Base-by-base conservation (phyloP, 2,113 vertebrate species). In the Zosterops hypoxanthus region DNA sequence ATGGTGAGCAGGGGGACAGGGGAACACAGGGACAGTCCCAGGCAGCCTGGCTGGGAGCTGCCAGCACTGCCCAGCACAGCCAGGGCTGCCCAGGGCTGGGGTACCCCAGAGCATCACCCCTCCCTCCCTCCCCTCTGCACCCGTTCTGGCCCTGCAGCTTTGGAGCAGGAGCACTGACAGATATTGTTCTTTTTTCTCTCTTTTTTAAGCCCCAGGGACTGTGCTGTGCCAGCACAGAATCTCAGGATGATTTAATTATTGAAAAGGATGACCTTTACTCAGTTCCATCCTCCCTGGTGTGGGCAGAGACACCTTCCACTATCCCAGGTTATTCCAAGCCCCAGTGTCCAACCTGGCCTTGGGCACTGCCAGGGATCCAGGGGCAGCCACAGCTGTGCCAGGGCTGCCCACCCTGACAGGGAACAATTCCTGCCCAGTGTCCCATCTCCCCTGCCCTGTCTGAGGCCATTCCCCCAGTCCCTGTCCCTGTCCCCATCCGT, bases 1-100 rank as follows among this genome's bases (percentile, higher is more conserved):
- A 6, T 7, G 4, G 56, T 0, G 21, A 8, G 18, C 46, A 0
- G 15, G 2, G n/a, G 61, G 56, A 55, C 10, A 0, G 11, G 0
- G 6, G 34, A 26, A 0, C 36, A 34, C 34, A 34, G 34, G 8
- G 34, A 34, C 34, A 34, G 34, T 34, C 34, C 34, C 6, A 25
- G 4, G 50, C 4, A 12, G n/a, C 52, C 12, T 8, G 39, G 5
- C 34, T 21, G 12, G 42, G 44, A 12, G 39, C 66, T 63, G 55
- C 10, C 79, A 23, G 56, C 63, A 31, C 6, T 7, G 31, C 5
- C 19, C 46, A 5, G 2, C 29, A 22, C 5, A 20, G 12, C 23
- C 36, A 7, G 53, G 50, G 31, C 68, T 57, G 16, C 44, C 2
- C 53, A 25, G 20, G 6, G 10, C 59, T 12, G 1, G 47, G 66